Evolutionary conservation across 2,888 invertebrate genomes (phyloP).

Genomic region (Agonopterix arenella): DNA sequence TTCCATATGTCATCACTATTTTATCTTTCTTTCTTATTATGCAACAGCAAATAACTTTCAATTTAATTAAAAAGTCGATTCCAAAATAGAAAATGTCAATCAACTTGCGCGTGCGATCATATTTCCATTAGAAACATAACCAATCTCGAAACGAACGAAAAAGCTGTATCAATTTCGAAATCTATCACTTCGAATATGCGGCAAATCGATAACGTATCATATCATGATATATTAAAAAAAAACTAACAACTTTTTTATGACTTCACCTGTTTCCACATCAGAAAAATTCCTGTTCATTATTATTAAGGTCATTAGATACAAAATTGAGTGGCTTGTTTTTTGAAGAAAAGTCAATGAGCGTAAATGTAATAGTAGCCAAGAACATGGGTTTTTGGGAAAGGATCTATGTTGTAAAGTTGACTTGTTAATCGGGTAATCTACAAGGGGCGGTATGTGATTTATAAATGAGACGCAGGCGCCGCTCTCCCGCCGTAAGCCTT

Average conservation of each 20-base stretch:
- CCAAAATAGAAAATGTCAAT: slow-evolving; percentile 32
- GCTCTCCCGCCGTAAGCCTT: slow-evolving; percentile 31
- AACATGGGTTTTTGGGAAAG: slow-evolving; percentile 28
- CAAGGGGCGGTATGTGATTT: slow-evolving; percentile 59
- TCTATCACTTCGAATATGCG: slow-evolving; percentile 37
- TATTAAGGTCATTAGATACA: background rate
- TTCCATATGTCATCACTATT: too few species aligned
- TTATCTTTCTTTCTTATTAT: too few species aligned
- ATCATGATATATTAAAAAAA: slow-evolving; percentile 18
- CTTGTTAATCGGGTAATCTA: slow-evolving; percentile 65
- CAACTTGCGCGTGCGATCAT: slow-evolving; percentile 26
- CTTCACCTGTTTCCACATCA: slow-evolving; percentile 16
- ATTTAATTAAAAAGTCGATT: background rate
- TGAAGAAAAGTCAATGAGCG: slow-evolving; percentile 38
- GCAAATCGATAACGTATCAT: slow-evolving; percentile 24
- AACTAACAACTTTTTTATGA: slow-evolving; percentile 9
- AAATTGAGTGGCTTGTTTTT: background rate
- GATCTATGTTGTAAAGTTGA: slow-evolving; percentile 52
- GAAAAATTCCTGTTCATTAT: background rate
- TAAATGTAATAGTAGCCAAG: slow-evolving; percentile 47
- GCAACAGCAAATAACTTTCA: background rate
- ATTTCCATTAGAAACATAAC: slow-evolving; percentile 12
- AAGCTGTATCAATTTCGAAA: slow-evolving; percentile 42
- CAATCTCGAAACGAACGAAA: slow-evolving; percentile 13
- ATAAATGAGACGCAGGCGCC: slow-evolving; percentile 58